These are phyloP conservation scores for Tursiops truncatus DNA, from an alignment of 2,113 vertebrate species.

Conservation along the genomic window DNA sequence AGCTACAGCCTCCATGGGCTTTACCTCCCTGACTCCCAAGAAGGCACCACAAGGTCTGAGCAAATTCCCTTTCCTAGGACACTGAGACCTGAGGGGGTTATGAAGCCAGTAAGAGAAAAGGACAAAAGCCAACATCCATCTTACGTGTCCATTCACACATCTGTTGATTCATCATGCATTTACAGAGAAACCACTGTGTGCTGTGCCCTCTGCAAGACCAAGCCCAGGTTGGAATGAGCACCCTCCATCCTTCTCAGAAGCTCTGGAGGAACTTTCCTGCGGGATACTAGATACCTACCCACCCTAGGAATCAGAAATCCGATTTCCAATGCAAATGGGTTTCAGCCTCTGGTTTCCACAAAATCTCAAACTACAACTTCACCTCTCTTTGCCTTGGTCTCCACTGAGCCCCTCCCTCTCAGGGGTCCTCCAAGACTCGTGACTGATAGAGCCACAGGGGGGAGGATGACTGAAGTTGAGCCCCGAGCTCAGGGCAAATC, in stretches of 20 bases:
- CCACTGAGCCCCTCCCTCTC: rapidly evolving
- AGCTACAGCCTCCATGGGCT: neutral
- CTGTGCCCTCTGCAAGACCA: neutral
- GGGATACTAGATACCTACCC: neutral
- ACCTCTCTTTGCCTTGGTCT: neutral
- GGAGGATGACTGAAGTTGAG: neutral
- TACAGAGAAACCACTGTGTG: no score
- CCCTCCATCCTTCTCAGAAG: no score
- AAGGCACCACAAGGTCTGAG: neutral
- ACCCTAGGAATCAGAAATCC: neutral
- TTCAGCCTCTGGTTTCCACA: neutral
- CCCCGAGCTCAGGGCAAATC: neutral
- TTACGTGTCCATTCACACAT: no score
- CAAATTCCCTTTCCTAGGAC: neutral
- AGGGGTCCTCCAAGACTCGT: neutral
- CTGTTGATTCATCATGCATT: neutral
- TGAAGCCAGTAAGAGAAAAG: neutral
- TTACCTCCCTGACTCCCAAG: neutral
- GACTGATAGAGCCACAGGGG: neutral
- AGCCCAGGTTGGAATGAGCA: neutral
- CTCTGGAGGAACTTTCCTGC: neutral
- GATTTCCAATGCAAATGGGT: neutral
- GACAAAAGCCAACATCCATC: neutral
- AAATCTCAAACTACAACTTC: neutral
- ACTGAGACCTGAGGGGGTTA: neutral